Conservation (phyloP, 2,888 invertebrate genomes). For the Xestia ashworthii region DNA sequence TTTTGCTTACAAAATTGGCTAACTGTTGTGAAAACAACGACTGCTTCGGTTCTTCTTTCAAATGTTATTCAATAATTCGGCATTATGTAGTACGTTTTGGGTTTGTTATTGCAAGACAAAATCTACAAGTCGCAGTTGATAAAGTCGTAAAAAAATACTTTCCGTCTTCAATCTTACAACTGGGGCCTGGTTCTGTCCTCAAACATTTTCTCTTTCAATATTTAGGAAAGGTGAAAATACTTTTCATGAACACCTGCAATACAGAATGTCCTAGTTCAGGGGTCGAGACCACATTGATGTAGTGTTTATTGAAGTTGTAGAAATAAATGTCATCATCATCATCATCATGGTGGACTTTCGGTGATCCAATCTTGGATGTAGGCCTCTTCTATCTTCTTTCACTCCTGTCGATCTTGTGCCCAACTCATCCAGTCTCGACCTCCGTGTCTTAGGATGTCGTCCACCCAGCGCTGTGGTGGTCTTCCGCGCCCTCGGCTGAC, state of each 20-base stretch:
- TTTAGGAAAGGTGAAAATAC: background rate
- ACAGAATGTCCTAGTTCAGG: background rate
- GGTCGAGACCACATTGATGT: background rate
- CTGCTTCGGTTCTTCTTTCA: background rate
- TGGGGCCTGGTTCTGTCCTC: background rate
- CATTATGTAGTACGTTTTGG: background rate
- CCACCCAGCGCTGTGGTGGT: too few relatives aligned
- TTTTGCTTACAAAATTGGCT: background rate
- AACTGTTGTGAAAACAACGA: background rate
- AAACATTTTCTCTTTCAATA: background rate
- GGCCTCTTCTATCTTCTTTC: too few relatives aligned
- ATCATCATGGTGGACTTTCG: too few relatives aligned
- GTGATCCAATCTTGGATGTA: too few relatives aligned
- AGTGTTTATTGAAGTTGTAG: background rate
- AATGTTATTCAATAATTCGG: background rate
- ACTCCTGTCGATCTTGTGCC: too few relatives aligned
- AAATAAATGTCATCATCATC: background rate
- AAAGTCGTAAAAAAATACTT: background rate
- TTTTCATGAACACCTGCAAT: background rate
- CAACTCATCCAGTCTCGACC: too few relatives aligned
- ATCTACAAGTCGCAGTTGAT: background rate
- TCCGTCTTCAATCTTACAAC: background rate
- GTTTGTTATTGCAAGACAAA: conserved; percentile 1
- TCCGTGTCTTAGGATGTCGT: too few relatives aligned
- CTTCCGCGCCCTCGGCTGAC: too few relatives aligned